Percentiles rank a stretch among this genome's conserved stretches.
phyloP scores from a whole-genome alignment of 2,797 vertebrate genomes.

The Denticeps clupeoides region DNA sequence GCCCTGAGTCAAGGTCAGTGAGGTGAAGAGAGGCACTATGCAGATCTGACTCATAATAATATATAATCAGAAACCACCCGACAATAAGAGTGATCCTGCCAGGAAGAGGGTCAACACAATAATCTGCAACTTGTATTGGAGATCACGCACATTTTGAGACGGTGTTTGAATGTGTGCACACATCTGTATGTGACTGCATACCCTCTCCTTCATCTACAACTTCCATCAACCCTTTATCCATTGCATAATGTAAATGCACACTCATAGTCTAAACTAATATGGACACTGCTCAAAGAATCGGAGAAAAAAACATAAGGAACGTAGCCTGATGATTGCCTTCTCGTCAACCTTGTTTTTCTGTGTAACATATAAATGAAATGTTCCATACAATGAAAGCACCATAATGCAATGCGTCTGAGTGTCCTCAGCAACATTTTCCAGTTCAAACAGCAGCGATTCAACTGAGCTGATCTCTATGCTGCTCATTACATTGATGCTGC shows the following conservation, averaged over 20 bases:
- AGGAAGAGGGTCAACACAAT: neutral
- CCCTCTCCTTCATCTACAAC: no score
- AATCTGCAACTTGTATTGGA: neutral
- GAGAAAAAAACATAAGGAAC: no score
- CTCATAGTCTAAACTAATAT: no score
- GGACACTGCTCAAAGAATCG: no score
- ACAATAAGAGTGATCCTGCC: neutral
- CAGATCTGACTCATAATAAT: conserved; percentile 4
- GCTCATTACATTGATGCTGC: neutral
- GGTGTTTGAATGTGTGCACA: neutral
- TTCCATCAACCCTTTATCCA: no score
- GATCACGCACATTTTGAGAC: neutral
- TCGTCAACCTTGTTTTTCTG: no score
- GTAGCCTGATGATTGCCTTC: no score
- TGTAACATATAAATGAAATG: no score
- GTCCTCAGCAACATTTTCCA: neutral
- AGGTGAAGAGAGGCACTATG: neutral
- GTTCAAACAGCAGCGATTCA: neutral
- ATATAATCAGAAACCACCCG: conserved; percentile 4
- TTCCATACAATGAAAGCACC: no score
- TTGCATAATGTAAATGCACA: no score
- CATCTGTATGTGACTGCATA: no score
- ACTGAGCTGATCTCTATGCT: neutral
- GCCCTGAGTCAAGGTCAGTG: conserved; percentile 11
- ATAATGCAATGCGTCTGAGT: no score